phyloP scores from a whole-genome alignment of 1,140 invertebrate species.

The Glossosoma conforme region DNA sequence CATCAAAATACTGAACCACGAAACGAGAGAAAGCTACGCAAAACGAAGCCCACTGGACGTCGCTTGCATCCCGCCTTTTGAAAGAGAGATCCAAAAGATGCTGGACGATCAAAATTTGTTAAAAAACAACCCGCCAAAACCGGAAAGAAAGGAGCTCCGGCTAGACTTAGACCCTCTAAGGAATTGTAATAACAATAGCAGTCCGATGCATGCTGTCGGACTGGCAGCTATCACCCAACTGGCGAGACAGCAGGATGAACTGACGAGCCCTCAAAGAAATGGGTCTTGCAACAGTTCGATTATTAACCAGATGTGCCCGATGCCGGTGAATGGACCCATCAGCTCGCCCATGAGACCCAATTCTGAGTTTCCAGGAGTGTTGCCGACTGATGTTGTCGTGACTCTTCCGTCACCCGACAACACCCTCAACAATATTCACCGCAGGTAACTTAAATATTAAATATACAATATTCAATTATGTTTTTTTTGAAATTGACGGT shows the following conservation, averaged over 20 bases:
- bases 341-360: slow-evolving; percentile 32
- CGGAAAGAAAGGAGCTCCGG: slow-evolving; percentile 52
- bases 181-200: slow-evolving; percentile 50
- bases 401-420: slow-evolving; percentile 42
- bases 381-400: slow-evolving; percentile 48
- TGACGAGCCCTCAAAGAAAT: slow-evolving; percentile 32
- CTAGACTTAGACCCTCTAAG: slow-evolving; percentile 43
- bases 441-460: slow-evolving; percentile 22
- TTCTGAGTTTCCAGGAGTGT: slow-evolving; percentile 44
- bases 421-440: slow-evolving; percentile 32
- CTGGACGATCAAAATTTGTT: slow-evolving; percentile 64
- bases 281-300: slow-evolving; percentile 21
- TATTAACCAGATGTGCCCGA: slow-evolving; percentile 5
- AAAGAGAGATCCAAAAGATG: slow-evolving; percentile 68
- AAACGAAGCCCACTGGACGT: slow-evolving; percentile 47
- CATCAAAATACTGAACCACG: slow-evolving; percentile 46
- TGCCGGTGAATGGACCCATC: slow-evolving; percentile 17
- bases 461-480: slow-evolving; percentile 1
- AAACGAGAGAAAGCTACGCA: slow-evolving; percentile 44
- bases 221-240: slow-evolving; percentile 58
- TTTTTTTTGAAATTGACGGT: slow-evolving; percentile 1
- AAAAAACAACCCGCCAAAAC: slow-evolving; percentile 53
- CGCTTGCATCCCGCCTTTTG: slow-evolving; percentile 57
- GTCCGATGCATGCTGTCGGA: slow-evolving; percentile 54
- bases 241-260: slow-evolving; percentile 39